phyloP scores from a whole-genome alignment of 2,888 invertebrate genomes.

The Drosophila gaucha region DNA sequence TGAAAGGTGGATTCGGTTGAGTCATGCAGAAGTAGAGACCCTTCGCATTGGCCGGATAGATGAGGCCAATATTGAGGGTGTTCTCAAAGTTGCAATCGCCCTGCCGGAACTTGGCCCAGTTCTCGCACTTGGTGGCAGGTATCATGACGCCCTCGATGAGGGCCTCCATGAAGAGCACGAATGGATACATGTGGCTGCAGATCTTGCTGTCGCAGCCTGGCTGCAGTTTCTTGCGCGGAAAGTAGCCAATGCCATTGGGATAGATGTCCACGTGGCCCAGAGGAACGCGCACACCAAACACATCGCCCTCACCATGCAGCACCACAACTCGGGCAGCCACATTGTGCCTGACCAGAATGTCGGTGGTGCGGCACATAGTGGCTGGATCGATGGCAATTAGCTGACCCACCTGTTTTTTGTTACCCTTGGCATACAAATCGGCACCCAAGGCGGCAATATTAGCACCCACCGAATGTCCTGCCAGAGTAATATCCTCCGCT shows the following conservation, averaged over 20 bases:
- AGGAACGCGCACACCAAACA: slow-evolving; percentile 72
- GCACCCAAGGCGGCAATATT: slow-evolving; percentile 82
- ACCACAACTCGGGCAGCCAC: slow-evolving; percentile 77
- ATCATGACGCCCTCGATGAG: slow-evolving; percentile 78
- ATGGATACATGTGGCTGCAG: slow-evolving; percentile 82
- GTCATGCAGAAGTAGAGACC: slow-evolving; percentile 80
- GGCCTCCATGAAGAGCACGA: slow-evolving; percentile 81
- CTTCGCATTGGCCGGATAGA: slow-evolving; percentile 68
- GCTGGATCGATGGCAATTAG: slow-evolving; percentile 82
- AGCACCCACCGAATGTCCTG: slow-evolving; percentile 82
- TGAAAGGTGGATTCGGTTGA: slow-evolving; percentile 78
- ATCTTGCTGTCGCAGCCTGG: slow-evolving; percentile 79
- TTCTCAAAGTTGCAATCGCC: slow-evolving; percentile 70
- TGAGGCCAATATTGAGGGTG: slow-evolving; percentile 72
- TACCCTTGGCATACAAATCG: slow-evolving; percentile 57
- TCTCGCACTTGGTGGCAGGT: slow-evolving; percentile 80
- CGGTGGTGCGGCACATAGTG: slow-evolving; percentile 74
- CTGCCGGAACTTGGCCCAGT: slow-evolving; percentile 74
- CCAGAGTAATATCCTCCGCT: slow-evolving; percentile 67
- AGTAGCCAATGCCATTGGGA: slow-evolving; percentile 81
- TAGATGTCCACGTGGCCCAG: slow-evolving; percentile 81
- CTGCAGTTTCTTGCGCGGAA: slow-evolving; percentile 74
- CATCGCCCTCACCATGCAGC: slow-evolving; percentile 81
- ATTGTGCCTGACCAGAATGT: slow-evolving; percentile 65
- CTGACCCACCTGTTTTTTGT: slow-evolving; percentile 65